Percentiles rank a stretch among this genome's conserved stretches.
Evolutionary conservation across 2,113 vertebrate genomes (phyloP).

Genomic region (Addax nasomaculatus): DNA sequence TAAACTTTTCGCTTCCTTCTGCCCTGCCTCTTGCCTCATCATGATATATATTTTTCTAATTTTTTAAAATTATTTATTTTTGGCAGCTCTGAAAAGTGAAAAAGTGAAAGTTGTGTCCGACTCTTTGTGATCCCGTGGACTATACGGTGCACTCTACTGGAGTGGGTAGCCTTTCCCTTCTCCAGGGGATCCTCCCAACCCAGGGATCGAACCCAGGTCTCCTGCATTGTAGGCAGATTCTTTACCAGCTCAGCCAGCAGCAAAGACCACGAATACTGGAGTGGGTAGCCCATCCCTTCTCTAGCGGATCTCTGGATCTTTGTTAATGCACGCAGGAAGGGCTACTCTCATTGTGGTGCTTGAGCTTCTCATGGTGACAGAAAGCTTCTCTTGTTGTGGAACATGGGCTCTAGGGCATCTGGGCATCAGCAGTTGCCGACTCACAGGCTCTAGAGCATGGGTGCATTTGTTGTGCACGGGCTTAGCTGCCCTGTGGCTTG

Average conservation of each 20-base stretch:
- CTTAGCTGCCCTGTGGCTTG: neutral
- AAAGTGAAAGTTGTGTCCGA: neutral
- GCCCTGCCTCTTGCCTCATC: neutral
- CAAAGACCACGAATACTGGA: neutral
- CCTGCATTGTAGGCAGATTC: neutral
- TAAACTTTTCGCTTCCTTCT: neutral
- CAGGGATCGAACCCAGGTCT: neutral
- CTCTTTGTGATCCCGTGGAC: neutral
- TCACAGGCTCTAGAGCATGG: neutral
- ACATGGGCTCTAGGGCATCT: neutral
- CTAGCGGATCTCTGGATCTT: neutral
- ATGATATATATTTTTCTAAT: neutral
- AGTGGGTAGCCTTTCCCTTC: neutral
- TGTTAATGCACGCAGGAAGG: neutral
- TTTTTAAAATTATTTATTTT: neutral
- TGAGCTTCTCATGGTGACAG: neutral
- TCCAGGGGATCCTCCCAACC: neutral
- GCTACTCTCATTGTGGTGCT: neutral
- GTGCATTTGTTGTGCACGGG: accelerated
- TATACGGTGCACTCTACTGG: neutral
- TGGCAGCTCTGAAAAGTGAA: neutral
- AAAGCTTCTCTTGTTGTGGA: neutral
- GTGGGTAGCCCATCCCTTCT: neutral
- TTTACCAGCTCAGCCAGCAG: neutral
- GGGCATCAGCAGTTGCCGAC: accelerated